Percentiles rank a stretch among this genome's conserved stretches.
These are phyloP conservation scores for Lates calcarifer DNA, from an alignment of 2,113 vertebrate species.

Conservation along the genomic window DNA sequence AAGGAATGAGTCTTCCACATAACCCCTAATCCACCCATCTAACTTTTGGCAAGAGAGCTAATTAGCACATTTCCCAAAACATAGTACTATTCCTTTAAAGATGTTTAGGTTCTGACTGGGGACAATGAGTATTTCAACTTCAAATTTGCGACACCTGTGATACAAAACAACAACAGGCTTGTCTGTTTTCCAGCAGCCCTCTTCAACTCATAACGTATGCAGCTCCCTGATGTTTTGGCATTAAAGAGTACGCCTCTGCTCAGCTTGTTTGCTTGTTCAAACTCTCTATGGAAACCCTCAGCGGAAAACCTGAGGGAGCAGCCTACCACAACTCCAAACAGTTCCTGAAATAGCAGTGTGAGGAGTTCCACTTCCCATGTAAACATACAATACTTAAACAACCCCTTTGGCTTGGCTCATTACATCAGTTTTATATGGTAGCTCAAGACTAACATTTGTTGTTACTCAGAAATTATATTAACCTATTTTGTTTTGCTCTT, in stretches of 20 bases:
- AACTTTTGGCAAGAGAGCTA: no score
- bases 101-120: not conserved
- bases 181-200: not conserved
- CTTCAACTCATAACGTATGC: constrained; percentile 6
- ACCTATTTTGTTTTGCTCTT: not conserved
- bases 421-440: not conserved
- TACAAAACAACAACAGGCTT: not conserved
- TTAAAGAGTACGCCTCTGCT: constrained; percentile 19
- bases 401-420: not conserved
- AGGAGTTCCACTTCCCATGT: not conserved
- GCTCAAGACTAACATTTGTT: not conserved
- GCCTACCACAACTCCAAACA: not conserved
- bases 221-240: constrained; percentile 37
- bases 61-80: no score
- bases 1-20: no score
- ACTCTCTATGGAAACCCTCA: constrained; percentile 45
- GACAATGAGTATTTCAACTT: not conserved
- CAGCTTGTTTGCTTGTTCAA: constrained; percentile 21
- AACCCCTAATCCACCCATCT: no score
- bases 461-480: not conserved
- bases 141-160: not conserved
- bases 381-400: not conserved
- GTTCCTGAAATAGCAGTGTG: not conserved
- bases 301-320: constrained; percentile 22
- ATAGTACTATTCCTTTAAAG: not conserved